These are phyloP conservation scores for Pseudomyrmex cubaensis DNA, from an alignment of 1,140 invertebrate species.

Conservation along the genomic window DNA sequence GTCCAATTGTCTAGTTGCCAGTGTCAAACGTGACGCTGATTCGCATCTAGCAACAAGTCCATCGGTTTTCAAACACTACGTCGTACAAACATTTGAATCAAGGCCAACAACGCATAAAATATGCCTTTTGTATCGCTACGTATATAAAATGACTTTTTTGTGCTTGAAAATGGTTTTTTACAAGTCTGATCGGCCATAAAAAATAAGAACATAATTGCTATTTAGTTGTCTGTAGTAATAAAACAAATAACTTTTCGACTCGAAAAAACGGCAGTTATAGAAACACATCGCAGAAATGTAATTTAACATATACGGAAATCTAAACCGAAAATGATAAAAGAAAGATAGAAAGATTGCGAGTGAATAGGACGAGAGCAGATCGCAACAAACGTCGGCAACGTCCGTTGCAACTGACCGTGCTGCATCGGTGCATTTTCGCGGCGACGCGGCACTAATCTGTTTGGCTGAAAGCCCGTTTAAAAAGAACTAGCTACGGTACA, in stretches of 20 bases:
- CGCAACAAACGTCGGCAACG: neutral
- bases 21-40: constrained; percentile 63
- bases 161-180: neutral
- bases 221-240: neutral
- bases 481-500: constrained; percentile 11
- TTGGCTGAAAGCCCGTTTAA: constrained; percentile 74
- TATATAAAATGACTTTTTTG: neutral
- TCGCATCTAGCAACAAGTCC: constrained; percentile 73
- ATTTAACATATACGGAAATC: neutral
- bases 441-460: constrained; percentile 74
- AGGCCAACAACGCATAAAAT: constrained; percentile 49
- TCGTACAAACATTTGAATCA: constrained; percentile 34
- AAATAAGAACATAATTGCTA: constrained; percentile 24
- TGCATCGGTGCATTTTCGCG: constrained; percentile 54
- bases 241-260: neutral
- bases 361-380: constrained; percentile 17
- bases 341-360: neutral
- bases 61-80: constrained; percentile 23
- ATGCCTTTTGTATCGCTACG: constrained; percentile 20
- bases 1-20: constrained; percentile 78
- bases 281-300: neutral
- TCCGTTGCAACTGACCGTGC: constrained; percentile 10
- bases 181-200: constrained; percentile 20
- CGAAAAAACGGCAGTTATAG: neutral
- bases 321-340: neutral